Evolutionary conservation across 1,140 invertebrate species (phyloP).

Genomic region (Drosophila serrata): DNA sequence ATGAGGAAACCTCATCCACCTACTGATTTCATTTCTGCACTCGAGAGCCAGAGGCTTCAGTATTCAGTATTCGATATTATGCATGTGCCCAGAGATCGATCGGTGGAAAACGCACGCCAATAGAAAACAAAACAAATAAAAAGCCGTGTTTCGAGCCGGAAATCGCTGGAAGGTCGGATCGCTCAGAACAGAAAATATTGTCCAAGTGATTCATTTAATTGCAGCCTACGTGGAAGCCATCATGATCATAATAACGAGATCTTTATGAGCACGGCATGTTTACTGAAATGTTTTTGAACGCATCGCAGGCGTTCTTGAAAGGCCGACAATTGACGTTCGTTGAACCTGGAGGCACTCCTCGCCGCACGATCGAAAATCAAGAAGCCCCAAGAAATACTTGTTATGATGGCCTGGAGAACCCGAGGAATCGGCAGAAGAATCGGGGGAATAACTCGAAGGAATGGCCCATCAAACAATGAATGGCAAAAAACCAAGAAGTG

Average conservation of each 20-base stretch:
- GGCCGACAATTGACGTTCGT: constrained; percentile 47
- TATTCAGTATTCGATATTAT: constrained; percentile 22
- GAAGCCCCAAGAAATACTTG: neutral
- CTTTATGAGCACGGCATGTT: constrained; percentile 26
- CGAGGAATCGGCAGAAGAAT: constrained; percentile 2
- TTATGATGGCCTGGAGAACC: neutral
- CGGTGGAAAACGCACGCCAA: constrained; percentile 11
- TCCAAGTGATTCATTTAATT: constrained; percentile 71
- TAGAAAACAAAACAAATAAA: constrained; percentile 7
- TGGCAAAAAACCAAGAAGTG: constrained; percentile 9
- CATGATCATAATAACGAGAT: constrained; percentile 25
- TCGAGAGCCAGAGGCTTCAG: constrained; percentile 10
- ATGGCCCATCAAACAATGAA: constrained; percentile 1
- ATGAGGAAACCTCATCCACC: constrained; percentile 25
- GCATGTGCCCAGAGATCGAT: constrained; percentile 19
- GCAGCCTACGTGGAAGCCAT: constrained; percentile 63
- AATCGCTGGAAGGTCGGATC: constrained; percentile 42
- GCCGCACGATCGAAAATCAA: constrained; percentile 20
- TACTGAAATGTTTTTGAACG: constrained; percentile 19
- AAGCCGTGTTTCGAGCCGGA: constrained; percentile 23
- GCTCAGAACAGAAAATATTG: constrained; percentile 28
- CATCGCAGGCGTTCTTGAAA: constrained; percentile 38
- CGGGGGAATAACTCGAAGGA: neutral
- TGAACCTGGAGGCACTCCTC: constrained; percentile 65
- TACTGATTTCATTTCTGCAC: constrained; percentile 16